Percentiles rank a stretch among this genome's conserved stretches.
These are phyloP conservation scores for Mionectes macconnelli DNA, from an alignment of 2,113 vertebrate species.

Conservation along the genomic window DNA sequence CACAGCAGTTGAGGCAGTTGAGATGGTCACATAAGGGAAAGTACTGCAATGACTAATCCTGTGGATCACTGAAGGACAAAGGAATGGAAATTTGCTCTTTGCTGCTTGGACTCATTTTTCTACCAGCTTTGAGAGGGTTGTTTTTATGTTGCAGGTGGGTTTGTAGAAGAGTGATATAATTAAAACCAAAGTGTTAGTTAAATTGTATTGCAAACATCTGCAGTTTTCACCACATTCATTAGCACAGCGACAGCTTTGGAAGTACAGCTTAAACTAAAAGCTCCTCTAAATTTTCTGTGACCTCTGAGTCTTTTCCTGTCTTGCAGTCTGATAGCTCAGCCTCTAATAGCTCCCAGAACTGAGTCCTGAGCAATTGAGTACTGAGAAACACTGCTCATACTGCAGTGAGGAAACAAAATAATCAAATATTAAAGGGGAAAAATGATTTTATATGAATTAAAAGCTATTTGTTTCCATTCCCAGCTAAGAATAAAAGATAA, in stretches of 20 bases:
- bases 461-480: neutral
- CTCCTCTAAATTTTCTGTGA: neutral
- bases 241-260: neutral
- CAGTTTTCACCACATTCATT: neutral
- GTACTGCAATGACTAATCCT: neutral
- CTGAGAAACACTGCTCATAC: neutral
- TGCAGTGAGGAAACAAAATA: neutral
- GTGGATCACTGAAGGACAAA: neutral
- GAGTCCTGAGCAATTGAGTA: neutral
- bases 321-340: neutral
- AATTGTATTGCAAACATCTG: neutral
- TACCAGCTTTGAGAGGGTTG: neutral
- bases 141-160: neutral
- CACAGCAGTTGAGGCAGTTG: neutral
- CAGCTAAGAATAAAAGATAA: neutral
- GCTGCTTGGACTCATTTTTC: fast-evolving
- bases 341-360: neutral
- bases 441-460: neutral
- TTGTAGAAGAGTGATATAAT: neutral
- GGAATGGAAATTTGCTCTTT: fast-evolving
- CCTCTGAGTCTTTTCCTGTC: neutral
- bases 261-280: neutral
- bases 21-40: neutral
- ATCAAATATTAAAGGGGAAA: neutral
- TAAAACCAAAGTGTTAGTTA: neutral